Evolutionary conservation across 2,888 invertebrate species (phyloP), one percentile per base, ranked within the genome.

Genomic region (Neoitamus cyanurus): DNA sequence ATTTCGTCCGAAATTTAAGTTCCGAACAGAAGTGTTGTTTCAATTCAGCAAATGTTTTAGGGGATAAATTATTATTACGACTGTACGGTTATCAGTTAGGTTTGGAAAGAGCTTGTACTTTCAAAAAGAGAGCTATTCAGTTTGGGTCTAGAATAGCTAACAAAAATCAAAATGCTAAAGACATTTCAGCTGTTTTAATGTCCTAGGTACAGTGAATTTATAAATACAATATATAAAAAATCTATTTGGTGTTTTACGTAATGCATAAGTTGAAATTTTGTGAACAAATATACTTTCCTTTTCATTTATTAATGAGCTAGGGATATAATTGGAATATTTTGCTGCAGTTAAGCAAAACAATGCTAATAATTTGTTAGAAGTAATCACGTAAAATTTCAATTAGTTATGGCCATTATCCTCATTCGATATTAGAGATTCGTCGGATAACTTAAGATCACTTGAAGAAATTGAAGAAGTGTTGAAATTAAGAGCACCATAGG

Each of bases 71-170:
- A 78, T 92, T 99, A 77, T 92, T 99, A 69, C 93, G 99, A 87
- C 92, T 95, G 28, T 92, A 94, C 82, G 97, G 96, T 0, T 93
- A 93, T 87, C 91, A 93, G 86, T 90, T 97, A 46, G 96, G 96
- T 0, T 92, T 97, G 46, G 90, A 89, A 86, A 91, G 92, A 83
- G 94, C 94, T 4, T 94, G 95, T 3, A 90, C 91, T 69, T 93
- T 97, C 77, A 97, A 97, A 69, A 99, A 99, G 91, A 92, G 98
- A 89, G 99, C 99, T 0, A 94, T 99, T 88, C 99, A 99, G 90
- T 99, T 99, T 92, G 99, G 99, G 11, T 97, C 98, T 0, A 93
- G 97, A 89, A 98, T 99, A 89, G 99, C 98, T 4, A 96, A 97
- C 90, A 94, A 94, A 75, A 97, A 96, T 90, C 97, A 98, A 92